Conservation (phyloP, 2,113 vertebrate genomes). For the Theropithecus gelada region DNA sequence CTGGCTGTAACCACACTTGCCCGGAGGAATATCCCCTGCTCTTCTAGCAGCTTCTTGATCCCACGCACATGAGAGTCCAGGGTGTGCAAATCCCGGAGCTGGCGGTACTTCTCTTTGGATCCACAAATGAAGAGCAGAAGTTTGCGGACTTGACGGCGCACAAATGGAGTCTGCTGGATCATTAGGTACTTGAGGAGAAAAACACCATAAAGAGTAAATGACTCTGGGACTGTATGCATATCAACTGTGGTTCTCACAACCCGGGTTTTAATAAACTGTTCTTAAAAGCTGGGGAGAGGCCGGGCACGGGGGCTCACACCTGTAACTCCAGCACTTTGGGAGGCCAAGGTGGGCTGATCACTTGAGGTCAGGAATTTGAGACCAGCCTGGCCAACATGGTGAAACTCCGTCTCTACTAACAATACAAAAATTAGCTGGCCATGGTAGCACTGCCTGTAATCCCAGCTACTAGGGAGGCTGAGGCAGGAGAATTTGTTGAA, state of each 20-base stretch:
- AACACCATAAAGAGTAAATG: neutral
- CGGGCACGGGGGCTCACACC: too few species aligned
- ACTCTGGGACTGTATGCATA: neutral
- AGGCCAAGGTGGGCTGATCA: too few species aligned
- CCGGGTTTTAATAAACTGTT: neutral
- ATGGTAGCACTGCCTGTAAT: too few species aligned
- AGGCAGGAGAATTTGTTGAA: too few species aligned
- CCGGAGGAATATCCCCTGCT: slow-evolving; percentile 96
- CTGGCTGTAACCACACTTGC: slow-evolving; percentile 95
- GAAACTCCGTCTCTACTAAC: too few species aligned
- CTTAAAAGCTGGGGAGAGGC: neutral
- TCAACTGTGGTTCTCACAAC: neutral
- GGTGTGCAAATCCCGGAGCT: slow-evolving; percentile 96
- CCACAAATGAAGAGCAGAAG: slow-evolving; percentile 98
- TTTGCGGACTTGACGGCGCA: slow-evolving; percentile 97
- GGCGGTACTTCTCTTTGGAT: slow-evolving; percentile 98
- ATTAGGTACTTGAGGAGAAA: slow-evolving; percentile 92
- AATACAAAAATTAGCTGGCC: too few species aligned
- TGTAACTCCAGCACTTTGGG: too few species aligned
- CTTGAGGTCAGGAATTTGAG: too few species aligned
- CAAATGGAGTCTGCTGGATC: slow-evolving; percentile 99
- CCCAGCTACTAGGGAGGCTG: too few species aligned
- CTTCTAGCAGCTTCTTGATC: slow-evolving; percentile 97
- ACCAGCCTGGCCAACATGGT: too few species aligned
- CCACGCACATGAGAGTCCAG: slow-evolving; percentile 95